A percentile compares a stretch with the other conserved stretches of the same genome.
Evolutionary conservation across 2,888 invertebrate genomes (phyloP).

Genomic region (Ophion ellenae): DNA sequence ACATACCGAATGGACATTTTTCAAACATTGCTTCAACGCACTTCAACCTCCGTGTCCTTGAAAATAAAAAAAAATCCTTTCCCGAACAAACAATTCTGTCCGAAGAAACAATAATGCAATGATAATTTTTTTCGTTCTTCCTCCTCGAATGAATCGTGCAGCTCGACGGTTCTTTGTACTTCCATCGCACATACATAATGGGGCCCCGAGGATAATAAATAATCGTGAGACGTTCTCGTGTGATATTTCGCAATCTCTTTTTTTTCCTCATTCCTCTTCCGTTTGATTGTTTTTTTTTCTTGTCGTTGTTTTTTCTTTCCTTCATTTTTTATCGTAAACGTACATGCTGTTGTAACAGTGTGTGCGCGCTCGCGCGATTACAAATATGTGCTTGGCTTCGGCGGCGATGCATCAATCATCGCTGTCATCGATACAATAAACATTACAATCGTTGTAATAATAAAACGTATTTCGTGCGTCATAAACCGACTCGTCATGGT

Average conservation of each 20-base stretch:
- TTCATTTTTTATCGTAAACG: conserved; percentile 47
- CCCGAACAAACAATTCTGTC: no score
- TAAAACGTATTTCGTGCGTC: conserved; percentile 59
- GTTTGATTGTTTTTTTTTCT: conserved; percentile 40
- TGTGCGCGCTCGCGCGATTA: conserved; percentile 37
- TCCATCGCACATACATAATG: background rate
- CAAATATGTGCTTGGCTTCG: conserved; percentile 58
- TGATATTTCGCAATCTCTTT: conserved; percentile 51
- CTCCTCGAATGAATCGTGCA: no score
- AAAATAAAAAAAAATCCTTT: no score
- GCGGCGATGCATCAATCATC: conserved; percentile 61
- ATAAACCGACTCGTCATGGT: conserved; percentile 56
- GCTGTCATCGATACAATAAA: conserved; percentile 56
- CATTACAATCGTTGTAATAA: conserved; percentile 57
- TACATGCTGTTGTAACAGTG: conserved; percentile 60
- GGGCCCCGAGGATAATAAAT: conserved; percentile 15
- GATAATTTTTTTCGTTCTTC: background rate
- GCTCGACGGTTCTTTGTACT: background rate
- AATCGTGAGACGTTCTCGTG: conserved; percentile 1
- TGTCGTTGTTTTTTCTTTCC: conserved; percentile 41
- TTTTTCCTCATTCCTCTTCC: conserved; percentile 28
- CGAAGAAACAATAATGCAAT: background rate
- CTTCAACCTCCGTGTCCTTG: no score
- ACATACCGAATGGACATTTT: no score
- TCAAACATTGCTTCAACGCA: no score